Percentiles rank a stretch among this genome's conserved stretches.
Evolutionary conservation across 2,797 vertebrate species (phyloP).

Genomic region (Rousettus madagascariensis): DNA sequence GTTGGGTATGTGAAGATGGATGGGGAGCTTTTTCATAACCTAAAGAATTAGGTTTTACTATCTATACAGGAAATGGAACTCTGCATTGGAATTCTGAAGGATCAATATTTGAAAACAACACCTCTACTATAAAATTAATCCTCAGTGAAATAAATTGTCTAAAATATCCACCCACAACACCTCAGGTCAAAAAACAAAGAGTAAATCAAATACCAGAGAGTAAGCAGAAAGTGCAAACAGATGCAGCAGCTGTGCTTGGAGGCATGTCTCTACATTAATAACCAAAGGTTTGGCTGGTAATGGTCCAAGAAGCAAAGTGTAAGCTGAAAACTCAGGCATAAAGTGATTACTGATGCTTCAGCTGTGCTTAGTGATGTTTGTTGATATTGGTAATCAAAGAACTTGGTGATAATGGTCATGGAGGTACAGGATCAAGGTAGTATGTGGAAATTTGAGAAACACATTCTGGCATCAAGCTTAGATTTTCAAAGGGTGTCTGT

Average conservation of each 20-base stretch:
- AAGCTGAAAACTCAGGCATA: background rate
- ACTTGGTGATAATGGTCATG: background rate
- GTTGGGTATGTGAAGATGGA: background rate
- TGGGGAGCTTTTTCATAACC: background rate
- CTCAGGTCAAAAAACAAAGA: background rate
- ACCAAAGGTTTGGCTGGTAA: background rate
- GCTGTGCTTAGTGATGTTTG: background rate
- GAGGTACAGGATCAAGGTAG: background rate
- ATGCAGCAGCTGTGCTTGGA: background rate
- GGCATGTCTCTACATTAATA: background rate
- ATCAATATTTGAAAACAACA: background rate
- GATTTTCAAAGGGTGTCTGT: background rate
- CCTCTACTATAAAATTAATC: background rate
- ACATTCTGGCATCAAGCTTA: background rate
- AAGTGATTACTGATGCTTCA: background rate
- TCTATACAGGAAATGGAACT: background rate
- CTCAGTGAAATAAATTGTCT: background rate
- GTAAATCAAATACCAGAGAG: background rate
- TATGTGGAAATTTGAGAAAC: background rate
- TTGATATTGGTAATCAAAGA: background rate
- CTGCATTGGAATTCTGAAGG: background rate
- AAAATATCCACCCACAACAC: background rate
- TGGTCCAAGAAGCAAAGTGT: background rate
- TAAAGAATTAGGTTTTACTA: background rate
- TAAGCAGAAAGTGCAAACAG: background rate